phyloP scores from a whole-genome alignment of 2,113 vertebrate genomes.

The Corythornis cristatus region DNA sequence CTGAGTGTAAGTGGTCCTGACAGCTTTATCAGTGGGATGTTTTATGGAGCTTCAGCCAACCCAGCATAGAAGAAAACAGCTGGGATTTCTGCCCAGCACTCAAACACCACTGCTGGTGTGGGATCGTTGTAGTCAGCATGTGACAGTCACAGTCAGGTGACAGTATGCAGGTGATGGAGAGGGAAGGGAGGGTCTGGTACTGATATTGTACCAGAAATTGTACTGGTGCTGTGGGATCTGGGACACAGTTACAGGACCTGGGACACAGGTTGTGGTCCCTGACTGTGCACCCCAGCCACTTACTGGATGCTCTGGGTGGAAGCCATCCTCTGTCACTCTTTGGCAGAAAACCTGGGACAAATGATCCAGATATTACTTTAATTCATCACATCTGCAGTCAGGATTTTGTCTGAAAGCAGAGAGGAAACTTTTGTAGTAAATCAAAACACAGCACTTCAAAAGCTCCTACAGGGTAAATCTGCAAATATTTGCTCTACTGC shows the following conservation, averaged over 20 bases:
- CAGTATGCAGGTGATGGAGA: neutral
- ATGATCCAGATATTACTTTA: neutral
- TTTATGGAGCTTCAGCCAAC: neutral
- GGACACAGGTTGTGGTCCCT: neutral
- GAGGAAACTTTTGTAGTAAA: neutral
- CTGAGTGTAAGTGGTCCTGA: neutral
- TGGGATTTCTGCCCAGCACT: neutral
- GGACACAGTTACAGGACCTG: neutral
- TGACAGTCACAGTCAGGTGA: accelerated
- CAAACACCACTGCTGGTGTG: neutral
- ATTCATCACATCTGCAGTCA: neutral
- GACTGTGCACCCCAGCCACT: accelerated
- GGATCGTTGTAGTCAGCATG: neutral
- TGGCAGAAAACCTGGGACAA: neutral
- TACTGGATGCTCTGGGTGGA: neutral
- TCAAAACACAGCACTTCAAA: neutral
- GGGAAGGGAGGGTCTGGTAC: neutral
- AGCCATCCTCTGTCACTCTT: accelerated
- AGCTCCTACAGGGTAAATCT: neutral
- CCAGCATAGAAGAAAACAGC: neutral
- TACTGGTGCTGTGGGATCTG: neutral
- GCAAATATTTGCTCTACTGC: neutral
- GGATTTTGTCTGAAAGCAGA: neutral
- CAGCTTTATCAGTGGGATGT: neutral
- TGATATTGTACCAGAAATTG: neutral